Conservation (phyloP, 2,797 vertebrate species). For the Amazona ochrocephala region DNA sequence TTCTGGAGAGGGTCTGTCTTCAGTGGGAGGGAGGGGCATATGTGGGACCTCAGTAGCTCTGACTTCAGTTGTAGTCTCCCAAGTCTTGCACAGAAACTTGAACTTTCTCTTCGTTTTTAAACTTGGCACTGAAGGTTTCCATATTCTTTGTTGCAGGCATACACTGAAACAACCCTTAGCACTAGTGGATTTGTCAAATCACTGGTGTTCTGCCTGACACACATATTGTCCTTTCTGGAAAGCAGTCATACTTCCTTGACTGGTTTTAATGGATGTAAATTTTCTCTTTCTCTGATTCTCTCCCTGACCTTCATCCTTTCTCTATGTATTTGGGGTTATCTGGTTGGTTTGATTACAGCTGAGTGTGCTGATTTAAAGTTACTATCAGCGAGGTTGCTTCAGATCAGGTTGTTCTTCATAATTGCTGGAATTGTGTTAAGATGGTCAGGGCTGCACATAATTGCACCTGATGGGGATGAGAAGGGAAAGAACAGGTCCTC, state of each 20-base stretch:
- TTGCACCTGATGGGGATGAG: not conserved
- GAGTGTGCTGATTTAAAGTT: not conserved
- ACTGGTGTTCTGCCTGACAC: not conserved
- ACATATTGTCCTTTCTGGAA: not conserved
- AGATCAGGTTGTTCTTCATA: not conserved
- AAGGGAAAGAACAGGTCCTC: not conserved
- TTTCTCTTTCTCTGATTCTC: not conserved
- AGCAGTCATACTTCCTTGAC: not conserved
- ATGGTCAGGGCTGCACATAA: not conserved
- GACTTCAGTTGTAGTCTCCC: not conserved
- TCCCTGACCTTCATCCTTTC: not conserved
- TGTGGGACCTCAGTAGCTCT: not conserved
- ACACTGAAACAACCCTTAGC: not conserved
- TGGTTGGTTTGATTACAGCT: not conserved
- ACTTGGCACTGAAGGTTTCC: not conserved
- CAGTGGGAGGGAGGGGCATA: fast-evolving
- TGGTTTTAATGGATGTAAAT: not conserved
- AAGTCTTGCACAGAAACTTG: not conserved
- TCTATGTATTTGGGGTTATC: not conserved
- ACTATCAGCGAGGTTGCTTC: not conserved
- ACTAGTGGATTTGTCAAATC: not conserved
- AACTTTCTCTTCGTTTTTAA: not conserved
- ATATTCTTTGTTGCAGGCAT: not conserved
- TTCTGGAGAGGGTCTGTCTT: not conserved
- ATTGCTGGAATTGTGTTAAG: not conserved